A percentile compares a stretch with the other conserved stretches of the same genome.
Conservation (phyloP, 2,113 vertebrate genomes). For the Strigops habroptila region DNA sequence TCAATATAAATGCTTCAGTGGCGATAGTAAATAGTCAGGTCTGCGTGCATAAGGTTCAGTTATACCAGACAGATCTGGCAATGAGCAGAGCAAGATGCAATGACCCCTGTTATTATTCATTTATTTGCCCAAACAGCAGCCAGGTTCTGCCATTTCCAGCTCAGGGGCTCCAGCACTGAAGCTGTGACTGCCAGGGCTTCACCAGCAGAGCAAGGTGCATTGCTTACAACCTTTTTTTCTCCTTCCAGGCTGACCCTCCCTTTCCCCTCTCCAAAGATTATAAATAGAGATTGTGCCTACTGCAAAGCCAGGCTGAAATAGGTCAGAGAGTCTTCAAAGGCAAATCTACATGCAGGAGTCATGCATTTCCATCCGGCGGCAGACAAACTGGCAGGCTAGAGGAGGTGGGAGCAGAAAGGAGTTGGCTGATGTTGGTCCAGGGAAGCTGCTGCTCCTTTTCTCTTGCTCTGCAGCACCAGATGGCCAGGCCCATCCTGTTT, state of each 20-base stretch:
- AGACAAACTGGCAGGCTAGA: background rate
- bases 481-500: background rate
- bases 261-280: background rate
- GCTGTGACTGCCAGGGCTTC: background rate
- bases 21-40: background rate
- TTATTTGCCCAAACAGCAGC: background rate
- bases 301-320: background rate
- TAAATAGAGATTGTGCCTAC: background rate
- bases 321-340: background rate
- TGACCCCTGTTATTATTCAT: background rate
- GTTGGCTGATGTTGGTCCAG: background rate
- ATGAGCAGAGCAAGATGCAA: background rate
- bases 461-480: background rate
- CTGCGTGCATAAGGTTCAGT: background rate
- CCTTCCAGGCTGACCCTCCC: background rate
- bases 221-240: background rate
- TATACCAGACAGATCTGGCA: background rate
- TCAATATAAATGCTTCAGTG: background rate
- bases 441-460: background rate
- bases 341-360: background rate
- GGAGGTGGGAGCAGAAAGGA: background rate
- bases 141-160: background rate
- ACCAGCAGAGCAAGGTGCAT: background rate
- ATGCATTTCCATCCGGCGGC: rapidly evolving
- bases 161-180: background rate